A percentile compares a stretch with the other conserved stretches of the same genome.
phyloP scores from a whole-genome alignment of 1,140 invertebrate species.

The Coenobita brevimanus region DNA sequence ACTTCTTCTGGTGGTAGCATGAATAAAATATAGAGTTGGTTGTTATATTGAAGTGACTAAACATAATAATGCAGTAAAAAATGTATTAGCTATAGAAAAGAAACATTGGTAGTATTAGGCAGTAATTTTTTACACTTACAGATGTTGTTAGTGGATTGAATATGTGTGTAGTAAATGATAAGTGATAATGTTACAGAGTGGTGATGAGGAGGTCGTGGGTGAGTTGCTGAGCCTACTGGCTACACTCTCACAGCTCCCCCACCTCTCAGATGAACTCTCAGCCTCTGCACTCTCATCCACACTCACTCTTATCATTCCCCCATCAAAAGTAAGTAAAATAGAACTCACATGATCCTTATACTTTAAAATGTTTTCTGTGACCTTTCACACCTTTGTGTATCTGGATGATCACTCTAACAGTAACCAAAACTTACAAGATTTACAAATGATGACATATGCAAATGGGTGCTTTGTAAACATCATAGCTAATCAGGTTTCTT shows the following conservation, averaged over 20 bases:
- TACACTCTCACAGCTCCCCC: conserved; percentile 29
- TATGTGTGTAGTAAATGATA: neutral
- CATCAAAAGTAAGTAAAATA: conserved; percentile 29
- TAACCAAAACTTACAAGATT: too few species aligned
- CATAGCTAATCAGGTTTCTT: too few species aligned
- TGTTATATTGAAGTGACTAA: too few species aligned
- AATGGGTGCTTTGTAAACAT: too few species aligned
- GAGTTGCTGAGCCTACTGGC: conserved; percentile 40
- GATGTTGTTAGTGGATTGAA: neutral
- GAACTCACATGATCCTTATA: neutral
- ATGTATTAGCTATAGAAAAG: too few species aligned
- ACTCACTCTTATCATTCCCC: conserved; percentile 30
- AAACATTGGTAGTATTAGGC: neutral
- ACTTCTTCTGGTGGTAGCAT: too few species aligned
- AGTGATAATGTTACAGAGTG: neutral
- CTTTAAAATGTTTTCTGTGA: neutral
- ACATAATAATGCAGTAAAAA: too few species aligned
- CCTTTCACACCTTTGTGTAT: neutral
- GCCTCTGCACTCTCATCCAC: conserved; percentile 30
- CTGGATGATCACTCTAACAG: neutral
- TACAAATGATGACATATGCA: too few species aligned
- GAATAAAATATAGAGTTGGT: too few species aligned
- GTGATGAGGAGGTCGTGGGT: conserved; percentile 49
- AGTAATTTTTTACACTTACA: neutral
- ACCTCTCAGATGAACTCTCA: conserved; percentile 26